These are phyloP conservation scores for Scaptomyza cyrtandrae DNA, from an alignment of 2,888 invertebrate species.

Conservation along the genomic window DNA sequence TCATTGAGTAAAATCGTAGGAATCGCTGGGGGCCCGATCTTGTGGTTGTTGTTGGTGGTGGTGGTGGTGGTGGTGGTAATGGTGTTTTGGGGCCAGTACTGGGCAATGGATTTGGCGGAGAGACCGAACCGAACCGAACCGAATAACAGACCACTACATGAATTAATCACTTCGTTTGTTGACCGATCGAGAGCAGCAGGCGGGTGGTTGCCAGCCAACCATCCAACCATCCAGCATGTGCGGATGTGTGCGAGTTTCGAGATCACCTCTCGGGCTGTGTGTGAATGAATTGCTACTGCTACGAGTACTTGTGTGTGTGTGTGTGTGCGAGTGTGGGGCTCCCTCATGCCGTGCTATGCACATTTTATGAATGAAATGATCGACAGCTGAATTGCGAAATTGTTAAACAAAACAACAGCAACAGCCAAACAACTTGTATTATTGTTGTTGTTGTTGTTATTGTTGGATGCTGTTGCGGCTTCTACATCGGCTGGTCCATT, in stretches of 20 bases:
- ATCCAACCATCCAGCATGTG: constrained; percentile 55
- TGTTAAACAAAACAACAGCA: constrained; percentile 60
- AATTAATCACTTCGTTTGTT: constrained; percentile 80
- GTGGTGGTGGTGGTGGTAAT: not conserved
- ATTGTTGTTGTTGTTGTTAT: constrained; percentile 12
- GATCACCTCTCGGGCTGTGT: constrained; percentile 62
- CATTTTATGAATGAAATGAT: constrained; percentile 82
- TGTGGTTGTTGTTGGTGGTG: constrained; percentile 14
- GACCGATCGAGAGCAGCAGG: constrained; percentile 60
- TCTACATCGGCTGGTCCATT: constrained; percentile 50
- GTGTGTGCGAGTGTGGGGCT: constrained; percentile 25
- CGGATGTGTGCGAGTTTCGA: constrained; percentile 77
- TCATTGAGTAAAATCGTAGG: constrained; percentile 81
- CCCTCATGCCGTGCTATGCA: constrained; percentile 55
- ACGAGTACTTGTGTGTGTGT: constrained; percentile 27
- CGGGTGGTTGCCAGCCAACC: constrained; percentile 62
- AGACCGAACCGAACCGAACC: constrained; percentile 5
- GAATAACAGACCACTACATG: constrained; percentile 58
- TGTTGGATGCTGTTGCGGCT: constrained; percentile 3
- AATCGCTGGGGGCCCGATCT: constrained; percentile 63
- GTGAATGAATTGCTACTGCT: constrained; percentile 59
- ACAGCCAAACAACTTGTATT: constrained; percentile 33
- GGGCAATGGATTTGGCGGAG: no score
- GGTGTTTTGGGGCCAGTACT: constrained; percentile 4
- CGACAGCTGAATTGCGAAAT: constrained; percentile 83